These are phyloP conservation scores for Neolamprologus toae DNA, from an alignment of 2,113 vertebrate genomes.

Conservation along the genomic window DNA sequence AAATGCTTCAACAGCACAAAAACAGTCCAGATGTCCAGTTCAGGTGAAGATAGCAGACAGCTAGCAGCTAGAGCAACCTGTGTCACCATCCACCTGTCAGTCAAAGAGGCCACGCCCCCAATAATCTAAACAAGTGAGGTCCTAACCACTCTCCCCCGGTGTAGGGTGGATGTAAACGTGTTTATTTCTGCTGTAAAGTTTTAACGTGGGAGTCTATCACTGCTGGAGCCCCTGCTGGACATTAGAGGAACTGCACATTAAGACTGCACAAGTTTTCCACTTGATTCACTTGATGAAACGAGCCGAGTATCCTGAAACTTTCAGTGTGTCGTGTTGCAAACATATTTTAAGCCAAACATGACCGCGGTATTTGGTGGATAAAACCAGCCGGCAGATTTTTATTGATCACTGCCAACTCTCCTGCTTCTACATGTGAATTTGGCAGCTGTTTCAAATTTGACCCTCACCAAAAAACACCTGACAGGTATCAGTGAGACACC, in stretches of 20 bases:
- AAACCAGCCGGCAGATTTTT: neutral
- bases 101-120: neutral
- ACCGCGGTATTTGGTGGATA: neutral
- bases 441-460: neutral
- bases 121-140: neutral
- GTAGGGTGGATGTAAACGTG: neutral
- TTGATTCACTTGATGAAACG: neutral
- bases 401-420: neutral
- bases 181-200: neutral
- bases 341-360: neutral
- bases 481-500: neutral
- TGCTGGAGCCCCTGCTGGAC: neutral
- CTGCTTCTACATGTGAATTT: neutral
- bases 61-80: neutral
- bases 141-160: neutral
- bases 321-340: neutral
- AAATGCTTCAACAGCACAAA: neutral
- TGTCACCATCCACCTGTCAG: neutral
- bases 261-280: neutral
- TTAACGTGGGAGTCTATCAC: neutral
- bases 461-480: neutral
- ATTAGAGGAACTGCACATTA: neutral
- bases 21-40: neutral
- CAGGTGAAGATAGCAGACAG: neutral
- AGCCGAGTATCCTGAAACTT: neutral